These are phyloP conservation scores for Cerastoderma edule DNA, from an alignment of 2,888 invertebrate genomes.

Conservation along the genomic window DNA sequence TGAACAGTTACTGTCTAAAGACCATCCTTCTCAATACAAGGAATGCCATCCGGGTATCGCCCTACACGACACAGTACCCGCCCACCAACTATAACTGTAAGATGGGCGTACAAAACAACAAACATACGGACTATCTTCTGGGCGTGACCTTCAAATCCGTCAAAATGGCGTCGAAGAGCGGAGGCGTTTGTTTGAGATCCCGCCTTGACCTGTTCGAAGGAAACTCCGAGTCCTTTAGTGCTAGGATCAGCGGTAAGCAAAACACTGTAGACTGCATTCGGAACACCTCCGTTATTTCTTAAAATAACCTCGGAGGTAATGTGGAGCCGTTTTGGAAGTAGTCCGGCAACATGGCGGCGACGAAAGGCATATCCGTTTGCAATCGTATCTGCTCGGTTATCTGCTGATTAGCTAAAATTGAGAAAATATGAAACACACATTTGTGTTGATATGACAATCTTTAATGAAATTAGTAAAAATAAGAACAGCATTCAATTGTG, in stretches of 20 bases:
- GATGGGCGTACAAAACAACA: slow-evolving; percentile 12
- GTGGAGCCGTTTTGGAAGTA: no score
- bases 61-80: slow-evolving; percentile 19
- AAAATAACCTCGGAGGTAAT: no score
- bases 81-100: not conserved
- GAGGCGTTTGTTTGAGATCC: not conserved
- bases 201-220: slow-evolving; percentile 17
- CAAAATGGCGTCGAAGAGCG: not conserved
- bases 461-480: no score
- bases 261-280: not conserved
- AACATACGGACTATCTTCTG: slow-evolving; percentile 1
- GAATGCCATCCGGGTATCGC: slow-evolving; percentile 18
- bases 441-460: no score
- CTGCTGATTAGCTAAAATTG: not conserved
- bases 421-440: no score
- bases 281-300: no score
- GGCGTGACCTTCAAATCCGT: slow-evolving; percentile 21
- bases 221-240: not conserved
- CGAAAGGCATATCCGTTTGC: no score
- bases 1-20: slow-evolving; percentile 10
- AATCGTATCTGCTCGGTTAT: no score
- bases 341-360: no score
- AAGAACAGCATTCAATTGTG: no score
- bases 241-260: slow-evolving; percentile 1
- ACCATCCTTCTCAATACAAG: slow-evolving; percentile 10